Conservation (phyloP, 2,113 vertebrate species). For the Nyctibius bracteatus region DNA sequence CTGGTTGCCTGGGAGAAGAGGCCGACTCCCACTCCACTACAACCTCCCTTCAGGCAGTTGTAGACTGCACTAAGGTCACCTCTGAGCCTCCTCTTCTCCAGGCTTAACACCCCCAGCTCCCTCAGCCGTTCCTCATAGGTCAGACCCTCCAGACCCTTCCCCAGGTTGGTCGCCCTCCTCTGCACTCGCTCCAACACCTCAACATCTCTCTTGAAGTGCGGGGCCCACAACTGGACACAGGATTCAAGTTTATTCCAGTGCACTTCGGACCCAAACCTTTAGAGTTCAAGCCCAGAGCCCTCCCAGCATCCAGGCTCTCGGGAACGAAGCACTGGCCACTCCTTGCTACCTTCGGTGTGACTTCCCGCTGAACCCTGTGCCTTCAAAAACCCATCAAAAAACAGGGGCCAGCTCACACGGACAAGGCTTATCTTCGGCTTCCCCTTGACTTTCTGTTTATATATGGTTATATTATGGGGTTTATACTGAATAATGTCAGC, state of each 20-base stretch:
- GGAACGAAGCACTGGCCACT: neutral
- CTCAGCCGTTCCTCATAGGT: no score
- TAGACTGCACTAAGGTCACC: no score
- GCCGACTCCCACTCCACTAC: no score
- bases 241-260: neutral
- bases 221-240: no score
- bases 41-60: no score
- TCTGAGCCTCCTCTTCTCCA: no score
- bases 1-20: no score
- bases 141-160: no score
- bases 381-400: neutral
- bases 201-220: no score
- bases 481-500: neutral
- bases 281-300: neutral
- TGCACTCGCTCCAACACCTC: no score
- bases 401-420: neutral
- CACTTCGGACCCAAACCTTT: neutral
- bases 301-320: rapidly evolving
- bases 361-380: neutral
- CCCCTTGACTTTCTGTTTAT: neutral
- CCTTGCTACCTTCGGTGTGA: neutral
- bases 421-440: neutral
- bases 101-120: no score
- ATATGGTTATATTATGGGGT: neutral
- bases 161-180: no score